These are phyloP conservation scores for Orestias chungarensis DNA, from an alignment of 2,797 vertebrate species.

Conservation along the genomic window DNA sequence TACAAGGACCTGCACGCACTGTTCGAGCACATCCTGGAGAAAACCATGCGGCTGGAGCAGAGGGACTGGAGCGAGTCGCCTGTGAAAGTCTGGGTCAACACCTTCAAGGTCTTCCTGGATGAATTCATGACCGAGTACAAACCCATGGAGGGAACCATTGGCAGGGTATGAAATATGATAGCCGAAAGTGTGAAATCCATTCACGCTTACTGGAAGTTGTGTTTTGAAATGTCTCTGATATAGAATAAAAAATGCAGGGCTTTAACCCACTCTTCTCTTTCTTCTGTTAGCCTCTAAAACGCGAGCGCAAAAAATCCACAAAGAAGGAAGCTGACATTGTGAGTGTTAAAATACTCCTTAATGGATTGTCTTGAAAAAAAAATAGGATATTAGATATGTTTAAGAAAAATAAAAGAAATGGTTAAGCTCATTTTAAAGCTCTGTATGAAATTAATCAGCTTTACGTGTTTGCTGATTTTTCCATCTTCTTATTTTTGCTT, in stretches of 20 bases:
- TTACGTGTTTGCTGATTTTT: too few species aligned
- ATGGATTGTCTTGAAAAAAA: neutral
- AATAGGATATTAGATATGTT: too few species aligned
- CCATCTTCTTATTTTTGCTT: too few species aligned
- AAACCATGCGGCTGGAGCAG: conserved; percentile 95
- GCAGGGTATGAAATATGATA: conserved; percentile 81
- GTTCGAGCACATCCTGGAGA: conserved; percentile 97
- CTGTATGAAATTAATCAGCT: too few species aligned
- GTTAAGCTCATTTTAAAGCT: too few species aligned
- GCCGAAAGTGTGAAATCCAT: neutral
- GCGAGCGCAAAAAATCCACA: conserved; percentile 84
- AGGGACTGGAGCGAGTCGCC: conserved; percentile 96
- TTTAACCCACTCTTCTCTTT: neutral
- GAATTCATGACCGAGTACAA: conserved; percentile 98
- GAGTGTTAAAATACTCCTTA: conserved; percentile 49
- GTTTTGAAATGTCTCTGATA: too few species aligned
- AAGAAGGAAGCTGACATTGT: conserved; percentile 86
- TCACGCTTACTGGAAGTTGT: neutral
- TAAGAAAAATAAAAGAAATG: too few species aligned
- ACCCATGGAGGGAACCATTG: conserved; percentile 80
- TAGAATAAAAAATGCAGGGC: too few species aligned
- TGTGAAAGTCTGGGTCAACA: conserved; percentile 98
- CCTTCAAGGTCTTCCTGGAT: conserved; percentile 97
- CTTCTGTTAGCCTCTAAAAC: conserved; percentile 73
- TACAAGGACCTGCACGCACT: conserved; percentile 97